A percentile compares a stretch with the other conserved stretches of the same genome.
Conservation (phyloP, 2,113 vertebrate species). For the Coracopsis vasa region DNA sequence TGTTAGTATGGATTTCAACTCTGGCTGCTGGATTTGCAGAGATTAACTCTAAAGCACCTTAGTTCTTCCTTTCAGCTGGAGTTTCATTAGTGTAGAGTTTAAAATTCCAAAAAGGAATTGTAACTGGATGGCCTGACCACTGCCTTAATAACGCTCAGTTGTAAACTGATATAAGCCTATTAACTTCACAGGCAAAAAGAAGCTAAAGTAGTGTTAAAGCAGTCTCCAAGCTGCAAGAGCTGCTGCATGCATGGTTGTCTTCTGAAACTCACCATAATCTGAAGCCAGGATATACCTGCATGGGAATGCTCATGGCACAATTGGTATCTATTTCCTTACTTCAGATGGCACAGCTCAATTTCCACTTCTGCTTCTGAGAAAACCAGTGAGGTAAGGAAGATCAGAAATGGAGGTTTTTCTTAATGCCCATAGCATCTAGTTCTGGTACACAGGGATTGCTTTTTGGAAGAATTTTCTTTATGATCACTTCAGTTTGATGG, state of each 20-base stretch:
- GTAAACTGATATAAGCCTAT: neutral
- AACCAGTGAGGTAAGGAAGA: neutral
- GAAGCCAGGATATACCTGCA: neutral
- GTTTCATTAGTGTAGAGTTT: neutral
- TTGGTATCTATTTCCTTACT: neutral
- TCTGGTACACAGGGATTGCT: neutral
- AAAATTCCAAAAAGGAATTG: neutral
- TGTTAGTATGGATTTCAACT: neutral
- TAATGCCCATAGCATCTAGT: neutral
- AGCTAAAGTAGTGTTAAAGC: neutral
- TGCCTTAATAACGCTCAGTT: neutral
- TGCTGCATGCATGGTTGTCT: neutral
- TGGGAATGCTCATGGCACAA: neutral
- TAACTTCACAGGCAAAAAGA: neutral
- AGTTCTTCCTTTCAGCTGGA: neutral
- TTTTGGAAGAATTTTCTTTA: neutral
- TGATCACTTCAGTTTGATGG: neutral
- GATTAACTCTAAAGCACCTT: slow-evolving; percentile 46
- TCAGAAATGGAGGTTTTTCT: neutral
- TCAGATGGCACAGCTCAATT: neutral
- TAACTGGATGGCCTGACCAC: neutral
- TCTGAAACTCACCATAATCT: neutral
- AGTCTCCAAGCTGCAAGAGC: neutral
- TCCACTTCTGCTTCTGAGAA: neutral
- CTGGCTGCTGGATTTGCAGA: slow-evolving; percentile 33